These are phyloP conservation scores for Drosophila parthenogenetica DNA, from an alignment of 2,888 invertebrate species.

Conservation along the genomic window DNA sequence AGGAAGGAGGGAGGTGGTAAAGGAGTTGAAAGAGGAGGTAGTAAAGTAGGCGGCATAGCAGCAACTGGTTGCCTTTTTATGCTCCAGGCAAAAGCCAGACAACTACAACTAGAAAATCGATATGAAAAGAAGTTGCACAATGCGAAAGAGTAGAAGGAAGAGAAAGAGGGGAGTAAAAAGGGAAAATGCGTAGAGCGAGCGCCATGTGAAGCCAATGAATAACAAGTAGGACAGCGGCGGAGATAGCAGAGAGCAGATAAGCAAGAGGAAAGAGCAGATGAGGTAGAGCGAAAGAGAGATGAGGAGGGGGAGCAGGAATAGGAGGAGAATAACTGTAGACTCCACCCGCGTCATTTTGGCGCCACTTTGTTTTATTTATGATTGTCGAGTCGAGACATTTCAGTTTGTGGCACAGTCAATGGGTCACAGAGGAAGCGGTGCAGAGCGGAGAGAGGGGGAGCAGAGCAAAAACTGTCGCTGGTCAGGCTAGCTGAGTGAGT, in stretches of 20 bases:
- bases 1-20: background rate
- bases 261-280: no score
- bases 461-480: conserved; percentile 2
- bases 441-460: background rate
- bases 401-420: conserved; percentile 30
- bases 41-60: background rate
- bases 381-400: conserved; percentile 63
- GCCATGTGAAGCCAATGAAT: conserved; percentile 76
- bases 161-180: background rate
- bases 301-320: background rate
- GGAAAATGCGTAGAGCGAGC: conserved; percentile 41
- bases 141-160: background rate
- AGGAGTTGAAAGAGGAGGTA: background rate
- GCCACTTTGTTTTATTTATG: conserved; percentile 78
- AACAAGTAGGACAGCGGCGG: conserved; percentile 54
- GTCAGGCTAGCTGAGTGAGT: conserved; percentile 12
- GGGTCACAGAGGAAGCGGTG: conserved; percentile 14
- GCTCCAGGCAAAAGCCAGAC: conserved; percentile 74
- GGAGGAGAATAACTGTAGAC: background rate
- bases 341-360: conserved; percentile 70
- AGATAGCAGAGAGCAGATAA: background rate
- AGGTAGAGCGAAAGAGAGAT: background rate
- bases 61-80: conserved; percentile 73
- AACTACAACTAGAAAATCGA: conserved; percentile 72
- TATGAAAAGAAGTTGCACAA: conserved; percentile 68